phyloP scores from a whole-genome alignment of 2,113 vertebrate species.

The Lasiurus borealis region DNA sequence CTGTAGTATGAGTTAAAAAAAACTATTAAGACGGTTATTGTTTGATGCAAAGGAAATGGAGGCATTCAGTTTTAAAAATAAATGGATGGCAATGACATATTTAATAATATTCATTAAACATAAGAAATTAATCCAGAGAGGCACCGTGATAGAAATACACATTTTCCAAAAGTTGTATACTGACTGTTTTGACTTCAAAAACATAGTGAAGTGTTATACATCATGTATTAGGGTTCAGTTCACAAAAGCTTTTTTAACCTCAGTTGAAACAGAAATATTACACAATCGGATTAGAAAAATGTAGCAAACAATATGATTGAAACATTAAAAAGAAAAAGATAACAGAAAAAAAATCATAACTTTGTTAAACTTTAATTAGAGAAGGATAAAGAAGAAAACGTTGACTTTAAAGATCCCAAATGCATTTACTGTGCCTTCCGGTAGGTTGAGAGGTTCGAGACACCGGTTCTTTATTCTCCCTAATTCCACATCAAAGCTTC shows the following conservation, averaged over 20 bases:
- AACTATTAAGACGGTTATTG: slow-evolving; percentile 48
- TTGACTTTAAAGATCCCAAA: neutral
- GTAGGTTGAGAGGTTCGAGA: neutral
- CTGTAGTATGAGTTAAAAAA: neutral
- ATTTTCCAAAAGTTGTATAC: slow-evolving; percentile 56
- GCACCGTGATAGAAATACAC: slow-evolving; percentile 35
- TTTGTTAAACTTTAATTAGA: slow-evolving; percentile 43
- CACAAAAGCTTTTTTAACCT: slow-evolving; percentile 60
- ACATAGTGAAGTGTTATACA: slow-evolving; percentile 65
- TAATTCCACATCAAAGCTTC: slow-evolving; percentile 73
- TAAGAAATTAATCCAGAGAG: slow-evolving; percentile 64
- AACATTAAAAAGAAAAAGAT: neutral
- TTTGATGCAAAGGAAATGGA: slow-evolving; percentile 57
- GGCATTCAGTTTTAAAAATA: slow-evolving; percentile 58
- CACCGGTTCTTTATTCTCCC: slow-evolving; percentile 21
- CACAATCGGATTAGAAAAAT: neutral
- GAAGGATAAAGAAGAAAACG: neutral
- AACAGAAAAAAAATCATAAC: neutral
- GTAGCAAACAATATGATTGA: neutral
- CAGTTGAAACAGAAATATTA: slow-evolving; percentile 40
- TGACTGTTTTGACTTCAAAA: slow-evolving; percentile 63
- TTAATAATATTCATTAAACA: slow-evolving; percentile 66
- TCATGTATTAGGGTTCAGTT: slow-evolving; percentile 38
- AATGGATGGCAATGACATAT: slow-evolving; percentile 56
- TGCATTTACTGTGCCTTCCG: slow-evolving; percentile 47